phyloP scores from a whole-genome alignment of 2,888 invertebrate species.

The Operophtera brumata region DNA sequence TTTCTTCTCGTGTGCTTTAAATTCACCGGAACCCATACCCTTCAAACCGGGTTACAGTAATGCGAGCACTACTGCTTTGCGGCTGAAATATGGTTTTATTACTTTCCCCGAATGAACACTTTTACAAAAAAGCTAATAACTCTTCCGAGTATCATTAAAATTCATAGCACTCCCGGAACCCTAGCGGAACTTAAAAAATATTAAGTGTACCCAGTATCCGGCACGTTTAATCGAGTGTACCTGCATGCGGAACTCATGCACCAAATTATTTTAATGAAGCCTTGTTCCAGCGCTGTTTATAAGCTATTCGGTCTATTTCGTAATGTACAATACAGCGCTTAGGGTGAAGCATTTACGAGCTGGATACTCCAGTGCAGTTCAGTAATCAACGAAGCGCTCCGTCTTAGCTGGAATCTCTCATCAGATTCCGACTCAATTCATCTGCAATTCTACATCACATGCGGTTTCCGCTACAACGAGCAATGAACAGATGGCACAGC shows the following conservation, averaged over 20 bases:
- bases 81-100: too few species aligned
- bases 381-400: conserved; percentile 40
- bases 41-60: too few species aligned
- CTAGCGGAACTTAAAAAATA: conserved; percentile 43
- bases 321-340: conserved; percentile 7
- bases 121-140: too few species aligned
- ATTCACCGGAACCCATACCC: too few species aligned
- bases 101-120: too few species aligned
- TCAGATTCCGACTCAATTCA: conserved; percentile 34
- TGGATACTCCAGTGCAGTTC: conserved; percentile 36
- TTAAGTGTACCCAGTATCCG: conserved; percentile 38
- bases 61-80: too few species aligned
- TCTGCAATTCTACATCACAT: conserved; percentile 34
- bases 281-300: conserved; percentile 37
- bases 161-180: conserved; percentile 54
- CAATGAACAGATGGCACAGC: neutral
- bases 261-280: conserved; percentile 50
- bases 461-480: conserved; percentile 26
- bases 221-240: conserved; percentile 45
- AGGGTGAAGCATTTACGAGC: conserved; percentile 35
- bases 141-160: conserved; percentile 62
- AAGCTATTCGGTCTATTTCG: conserved; percentile 40
- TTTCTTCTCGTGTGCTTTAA: too few species aligned
- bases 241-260: conserved; percentile 34
- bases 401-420: conserved; percentile 27